phyloP scores from a whole-genome alignment of 2,888 invertebrate genomes.

The Eurytoma californica region DNA sequence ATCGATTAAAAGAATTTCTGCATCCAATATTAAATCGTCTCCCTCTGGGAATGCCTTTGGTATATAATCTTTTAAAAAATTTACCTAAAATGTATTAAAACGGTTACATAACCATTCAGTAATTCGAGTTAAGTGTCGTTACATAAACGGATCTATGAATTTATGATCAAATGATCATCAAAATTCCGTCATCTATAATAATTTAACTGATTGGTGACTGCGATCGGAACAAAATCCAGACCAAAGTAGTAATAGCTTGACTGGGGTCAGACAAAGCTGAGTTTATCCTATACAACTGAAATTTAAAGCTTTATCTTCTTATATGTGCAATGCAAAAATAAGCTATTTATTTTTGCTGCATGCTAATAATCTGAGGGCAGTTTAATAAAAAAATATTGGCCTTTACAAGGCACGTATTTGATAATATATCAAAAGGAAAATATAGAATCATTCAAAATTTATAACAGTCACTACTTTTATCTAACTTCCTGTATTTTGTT shows the following conservation, averaged over 20 bases:
- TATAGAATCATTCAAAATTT: too few relatives aligned
- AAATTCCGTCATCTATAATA: neutral
- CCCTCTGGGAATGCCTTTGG: conserved; percentile 92
- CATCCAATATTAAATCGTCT: conserved; percentile 91
- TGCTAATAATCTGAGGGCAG: too few relatives aligned
- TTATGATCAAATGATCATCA: neutral
- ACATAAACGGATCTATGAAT: neutral
- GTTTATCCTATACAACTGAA: neutral
- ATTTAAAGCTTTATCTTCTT: neutral
- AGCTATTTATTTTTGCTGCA: too few relatives aligned
- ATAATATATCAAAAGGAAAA: too few relatives aligned
- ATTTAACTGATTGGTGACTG: neutral
- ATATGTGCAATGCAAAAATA: too few relatives aligned
- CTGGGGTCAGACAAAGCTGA: conserved; percentile 10
- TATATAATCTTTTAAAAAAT: conserved; percentile 89
- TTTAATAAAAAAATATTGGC: too few relatives aligned
- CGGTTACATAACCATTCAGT: neutral
- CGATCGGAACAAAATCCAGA: conserved; percentile 9
- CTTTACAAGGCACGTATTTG: too few relatives aligned
- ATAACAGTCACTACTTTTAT: too few relatives aligned
- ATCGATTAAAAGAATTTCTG: conserved; percentile 94
- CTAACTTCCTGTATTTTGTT: too few relatives aligned
- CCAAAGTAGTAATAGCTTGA: conserved; percentile 32
- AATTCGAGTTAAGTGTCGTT: neutral
- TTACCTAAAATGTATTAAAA: conserved; percentile 77